phyloP scores from a whole-genome alignment of 1,140 invertebrate species.

The Drosophila asahinai region DNA sequence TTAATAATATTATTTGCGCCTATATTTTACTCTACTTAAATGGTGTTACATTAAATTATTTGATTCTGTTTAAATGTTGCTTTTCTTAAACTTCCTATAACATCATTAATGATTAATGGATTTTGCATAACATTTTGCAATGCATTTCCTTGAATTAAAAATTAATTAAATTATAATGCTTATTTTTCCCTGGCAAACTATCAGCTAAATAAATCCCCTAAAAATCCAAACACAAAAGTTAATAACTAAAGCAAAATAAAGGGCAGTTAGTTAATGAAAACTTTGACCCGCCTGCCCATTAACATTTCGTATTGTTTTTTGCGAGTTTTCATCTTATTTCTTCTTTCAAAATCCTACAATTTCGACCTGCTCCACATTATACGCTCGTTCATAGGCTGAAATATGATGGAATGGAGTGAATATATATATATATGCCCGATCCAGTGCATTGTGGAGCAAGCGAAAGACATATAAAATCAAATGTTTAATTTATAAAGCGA shows the following conservation, averaged over 20 bases:
- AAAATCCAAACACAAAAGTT: neutral
- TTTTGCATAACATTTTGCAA: no score
- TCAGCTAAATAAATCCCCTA: neutral
- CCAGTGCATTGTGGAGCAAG: slow-evolving; percentile 37
- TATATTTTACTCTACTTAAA: no score
- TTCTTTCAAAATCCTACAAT: slow-evolving; percentile 23
- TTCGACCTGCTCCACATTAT: slow-evolving; percentile 38
- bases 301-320: slow-evolving; percentile 27
- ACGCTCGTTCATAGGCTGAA: slow-evolving; percentile 11
- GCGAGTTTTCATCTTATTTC: slow-evolving; percentile 1
- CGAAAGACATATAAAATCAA: slow-evolving; percentile 37
- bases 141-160: neutral
- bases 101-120: no score
- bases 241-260: slow-evolving; percentile 2
- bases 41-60: no score
- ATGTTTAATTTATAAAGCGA: slow-evolving; percentile 68
- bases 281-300: slow-evolving; percentile 11
- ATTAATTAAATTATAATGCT: no score
- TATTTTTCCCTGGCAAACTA: neutral
- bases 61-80: no score
- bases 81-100: no score
- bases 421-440: slow-evolving; percentile 19
- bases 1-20: no score
- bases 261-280: slow-evolving; percentile 22
- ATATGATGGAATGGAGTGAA: slow-evolving; percentile 18